Evolutionary conservation across 2,888 invertebrate species (phyloP).

Genomic region (Calephelis perditalis): DNA sequence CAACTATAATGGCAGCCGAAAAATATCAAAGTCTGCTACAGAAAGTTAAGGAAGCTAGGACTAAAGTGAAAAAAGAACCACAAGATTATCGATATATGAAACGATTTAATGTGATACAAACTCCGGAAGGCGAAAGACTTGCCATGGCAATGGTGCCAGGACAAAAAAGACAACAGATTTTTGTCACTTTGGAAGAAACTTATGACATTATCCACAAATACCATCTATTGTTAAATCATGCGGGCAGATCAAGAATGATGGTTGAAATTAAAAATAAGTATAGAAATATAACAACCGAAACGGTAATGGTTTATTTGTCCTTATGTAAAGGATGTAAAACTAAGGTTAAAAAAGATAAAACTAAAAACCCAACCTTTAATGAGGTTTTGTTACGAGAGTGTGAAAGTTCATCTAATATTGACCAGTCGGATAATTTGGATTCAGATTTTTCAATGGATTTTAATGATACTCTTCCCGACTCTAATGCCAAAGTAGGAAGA

Average conservation of each 20-base stretch:
- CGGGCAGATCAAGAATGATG: conserved; percentile 46
- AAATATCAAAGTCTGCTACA: conserved; percentile 39
- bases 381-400: background rate
- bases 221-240: conserved; percentile 46
- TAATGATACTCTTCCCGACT: background rate
- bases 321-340: conserved; percentile 44
- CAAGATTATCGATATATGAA: conserved; percentile 45
- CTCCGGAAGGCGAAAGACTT: conserved; percentile 42
- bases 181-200: conserved; percentile 45
- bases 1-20: conserved; percentile 40
- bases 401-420: background rate
- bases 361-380: background rate
- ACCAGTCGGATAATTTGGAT: background rate
- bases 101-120: conserved; percentile 41
- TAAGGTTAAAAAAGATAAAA: conserved; percentile 26
- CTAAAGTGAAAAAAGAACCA: conserved; percentile 35
- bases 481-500: background rate
- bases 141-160: conserved; percentile 32
- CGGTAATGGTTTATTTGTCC: conserved; percentile 43
- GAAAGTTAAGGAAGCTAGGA: conserved; percentile 41
- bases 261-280: conserved; percentile 42
- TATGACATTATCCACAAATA: conserved; percentile 47
- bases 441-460: background rate
- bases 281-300: conserved; percentile 47
- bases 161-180: conserved; percentile 33